Evolutionary conservation across 2,888 invertebrate species (phyloP).

Genomic region (Nezara viridula): DNA sequence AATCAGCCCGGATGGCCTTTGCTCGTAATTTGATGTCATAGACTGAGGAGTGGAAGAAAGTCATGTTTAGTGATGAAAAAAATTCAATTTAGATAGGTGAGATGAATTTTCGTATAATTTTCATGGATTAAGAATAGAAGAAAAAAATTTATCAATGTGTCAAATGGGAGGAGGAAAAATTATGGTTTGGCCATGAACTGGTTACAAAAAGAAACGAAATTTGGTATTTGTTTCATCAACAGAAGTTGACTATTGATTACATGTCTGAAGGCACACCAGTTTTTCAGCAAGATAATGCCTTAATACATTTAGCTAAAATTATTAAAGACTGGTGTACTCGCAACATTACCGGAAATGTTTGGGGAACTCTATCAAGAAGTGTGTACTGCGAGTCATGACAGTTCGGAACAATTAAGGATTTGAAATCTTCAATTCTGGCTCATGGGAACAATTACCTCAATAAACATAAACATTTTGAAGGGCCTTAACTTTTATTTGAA

Average conservation of each 20-base stretch:
- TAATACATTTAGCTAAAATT: background rate
- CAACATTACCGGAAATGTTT: slow-evolving; percentile 40
- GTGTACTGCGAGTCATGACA: slow-evolving; percentile 36
- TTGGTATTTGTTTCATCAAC: slow-evolving; percentile 28
- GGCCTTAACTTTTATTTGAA: too few relatives aligned
- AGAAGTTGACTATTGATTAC: slow-evolving; percentile 37
- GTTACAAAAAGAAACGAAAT: slow-evolving; percentile 27
- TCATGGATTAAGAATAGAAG: background rate
- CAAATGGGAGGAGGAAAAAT: slow-evolving; percentile 35
- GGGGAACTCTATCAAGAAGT: slow-evolving; percentile 48
- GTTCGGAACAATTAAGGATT: background rate
- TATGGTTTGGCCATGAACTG: slow-evolving; percentile 27
- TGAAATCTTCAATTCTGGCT: slow-evolving; percentile 49
- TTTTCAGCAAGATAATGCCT: slow-evolving; percentile 22
- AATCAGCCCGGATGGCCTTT: slow-evolving; percentile 34
- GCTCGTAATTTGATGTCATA: background rate
- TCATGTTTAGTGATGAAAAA: background rate
- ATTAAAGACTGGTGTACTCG: slow-evolving; percentile 7
- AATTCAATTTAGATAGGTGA: background rate
- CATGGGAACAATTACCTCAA: slow-evolving; percentile 45
- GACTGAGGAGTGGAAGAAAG: slow-evolving; percentile 24
- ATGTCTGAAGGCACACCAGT: slow-evolving; percentile 45
- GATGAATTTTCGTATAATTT: slow-evolving; percentile 7
- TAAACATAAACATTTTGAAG: slow-evolving; percentile 15
- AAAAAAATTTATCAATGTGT: background rate